These are phyloP conservation scores for Astreopora myriophthalma DNA, from an alignment of 64 coral and sea anemone species.

Conservation along the genomic window DNA sequence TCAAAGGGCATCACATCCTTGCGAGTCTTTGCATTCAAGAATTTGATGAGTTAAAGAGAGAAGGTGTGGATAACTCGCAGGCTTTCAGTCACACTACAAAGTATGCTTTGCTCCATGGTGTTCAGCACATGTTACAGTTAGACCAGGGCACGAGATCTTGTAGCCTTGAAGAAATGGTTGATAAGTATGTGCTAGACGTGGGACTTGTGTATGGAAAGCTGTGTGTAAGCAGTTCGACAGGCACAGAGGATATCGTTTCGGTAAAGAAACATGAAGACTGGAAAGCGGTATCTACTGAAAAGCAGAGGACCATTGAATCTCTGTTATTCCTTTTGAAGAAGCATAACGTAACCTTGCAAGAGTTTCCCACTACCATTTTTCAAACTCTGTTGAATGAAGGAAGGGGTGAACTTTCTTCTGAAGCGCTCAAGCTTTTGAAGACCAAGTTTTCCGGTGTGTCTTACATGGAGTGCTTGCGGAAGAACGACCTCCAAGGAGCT, in stretches of 20 bases:
- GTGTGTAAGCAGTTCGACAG: not conserved
- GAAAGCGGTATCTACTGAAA: not conserved
- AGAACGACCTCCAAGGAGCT: not conserved
- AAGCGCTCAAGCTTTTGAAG: not conserved
- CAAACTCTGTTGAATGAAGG: slow-evolving; percentile 8
- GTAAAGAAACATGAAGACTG: not conserved
- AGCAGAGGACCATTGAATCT: not conserved
- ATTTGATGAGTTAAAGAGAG: not conserved
- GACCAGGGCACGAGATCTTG: not conserved
- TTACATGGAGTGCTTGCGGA: not conserved
- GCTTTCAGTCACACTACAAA: not conserved
- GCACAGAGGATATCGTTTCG: not conserved
- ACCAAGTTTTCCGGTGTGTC: not conserved
- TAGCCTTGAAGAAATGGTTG: not conserved
- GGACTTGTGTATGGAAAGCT: not conserved
- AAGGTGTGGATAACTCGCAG: not conserved
- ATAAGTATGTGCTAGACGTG: not conserved
- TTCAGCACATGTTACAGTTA: not conserved
- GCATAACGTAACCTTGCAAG: not conserved
- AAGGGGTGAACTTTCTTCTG: not conserved
- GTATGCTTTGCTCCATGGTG: not conserved
- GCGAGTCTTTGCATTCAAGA: not conserved
- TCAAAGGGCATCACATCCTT: slow-evolving; percentile 6
- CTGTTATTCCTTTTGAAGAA: not conserved
- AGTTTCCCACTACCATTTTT: not conserved